Conservation (phyloP, 2,888 invertebrate species). For the Cheilosia grossa region DNA sequence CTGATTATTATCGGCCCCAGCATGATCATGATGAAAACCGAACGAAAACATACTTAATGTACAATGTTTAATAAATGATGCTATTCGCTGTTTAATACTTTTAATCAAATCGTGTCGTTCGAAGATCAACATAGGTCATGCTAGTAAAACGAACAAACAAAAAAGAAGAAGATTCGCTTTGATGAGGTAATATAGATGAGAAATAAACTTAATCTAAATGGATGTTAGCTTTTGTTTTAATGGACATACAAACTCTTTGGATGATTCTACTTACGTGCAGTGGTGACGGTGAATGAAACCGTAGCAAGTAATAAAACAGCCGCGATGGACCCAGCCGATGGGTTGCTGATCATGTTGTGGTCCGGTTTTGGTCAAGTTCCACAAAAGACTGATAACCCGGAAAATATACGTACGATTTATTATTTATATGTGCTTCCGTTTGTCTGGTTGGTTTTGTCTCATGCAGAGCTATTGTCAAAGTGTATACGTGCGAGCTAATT, state of each 20-base stretch:
- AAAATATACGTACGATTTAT: constrained; percentile 9
- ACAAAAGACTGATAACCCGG: neutral
- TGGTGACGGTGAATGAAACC: constrained; percentile 29
- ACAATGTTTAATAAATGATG: neutral
- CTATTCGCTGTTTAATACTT: neutral
- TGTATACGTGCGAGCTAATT: constrained; percentile 12
- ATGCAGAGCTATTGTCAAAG: constrained; percentile 49
- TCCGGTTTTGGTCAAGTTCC: constrained; percentile 1
- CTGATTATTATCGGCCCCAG: constrained; percentile 1
- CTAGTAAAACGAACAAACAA: neutral
- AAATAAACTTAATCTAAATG: constrained; percentile 20
- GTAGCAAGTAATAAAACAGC: constrained; percentile 32
- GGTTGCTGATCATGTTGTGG: constrained; percentile 41
- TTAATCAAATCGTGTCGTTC: constrained; percentile 8
- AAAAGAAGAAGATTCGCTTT: neutral
- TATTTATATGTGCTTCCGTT: constrained; percentile 7
- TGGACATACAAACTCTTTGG: constrained; percentile 6
- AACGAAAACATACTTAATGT: neutral
- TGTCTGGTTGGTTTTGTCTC: constrained; percentile 21
- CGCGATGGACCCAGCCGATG: neutral
- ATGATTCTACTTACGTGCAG: constrained; percentile 59
- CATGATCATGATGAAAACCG: constrained; percentile 1
- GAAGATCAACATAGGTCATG: constrained; percentile 10
- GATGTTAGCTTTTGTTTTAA: constrained; percentile 29
- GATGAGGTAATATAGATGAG: constrained; percentile 50